Percentiles rank a stretch among this genome's conserved stretches.
phyloP scores from a whole-genome alignment of 1,140 invertebrate genomes.

The Psix sp. region DNA sequence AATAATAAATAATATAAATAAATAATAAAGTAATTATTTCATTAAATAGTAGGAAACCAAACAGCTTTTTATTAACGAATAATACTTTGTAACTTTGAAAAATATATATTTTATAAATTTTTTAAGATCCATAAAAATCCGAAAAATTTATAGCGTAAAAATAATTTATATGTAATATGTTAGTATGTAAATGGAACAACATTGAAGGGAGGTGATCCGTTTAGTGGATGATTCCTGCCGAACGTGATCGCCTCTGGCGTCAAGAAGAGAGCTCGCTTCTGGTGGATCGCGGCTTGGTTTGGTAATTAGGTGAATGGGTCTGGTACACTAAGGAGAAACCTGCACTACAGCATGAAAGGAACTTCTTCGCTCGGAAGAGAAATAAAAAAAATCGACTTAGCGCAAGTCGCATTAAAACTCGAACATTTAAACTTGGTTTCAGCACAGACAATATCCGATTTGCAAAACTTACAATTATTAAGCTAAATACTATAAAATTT shows the following conservation, averaged over 20 bases:
- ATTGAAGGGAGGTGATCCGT: slow-evolving; percentile 22
- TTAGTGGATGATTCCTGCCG: slow-evolving; percentile 29
- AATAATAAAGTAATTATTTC: too few species aligned
- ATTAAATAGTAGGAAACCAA: too few species aligned
- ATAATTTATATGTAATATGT: slow-evolving; percentile 23
- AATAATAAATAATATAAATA: too few species aligned
- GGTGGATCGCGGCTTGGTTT: slow-evolving; percentile 36
- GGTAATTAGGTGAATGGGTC: slow-evolving; percentile 54
- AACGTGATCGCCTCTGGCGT: slow-evolving; percentile 39
- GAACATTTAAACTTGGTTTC: slow-evolving; percentile 11
- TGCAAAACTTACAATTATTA: not conserved
- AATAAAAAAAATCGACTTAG: slow-evolving; percentile 1
- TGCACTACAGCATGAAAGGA: slow-evolving; percentile 10
- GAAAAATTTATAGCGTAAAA: not conserved
- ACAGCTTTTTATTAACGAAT: too few species aligned
- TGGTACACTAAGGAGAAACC: slow-evolving; percentile 32
- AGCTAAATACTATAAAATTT: too few species aligned
- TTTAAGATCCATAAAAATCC: too few species aligned
- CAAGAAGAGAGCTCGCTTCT: slow-evolving; percentile 34
- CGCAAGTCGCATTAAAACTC: slow-evolving; percentile 7
- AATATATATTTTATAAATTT: too few species aligned
- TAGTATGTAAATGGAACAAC: slow-evolving; percentile 21
- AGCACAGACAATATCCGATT: not conserved
- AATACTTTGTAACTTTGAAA: too few species aligned
- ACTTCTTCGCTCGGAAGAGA: slow-evolving; percentile 8